phyloP scores from a whole-genome alignment of 1,140 invertebrate genomes.

The Heliconius hewitsoni region DNA sequence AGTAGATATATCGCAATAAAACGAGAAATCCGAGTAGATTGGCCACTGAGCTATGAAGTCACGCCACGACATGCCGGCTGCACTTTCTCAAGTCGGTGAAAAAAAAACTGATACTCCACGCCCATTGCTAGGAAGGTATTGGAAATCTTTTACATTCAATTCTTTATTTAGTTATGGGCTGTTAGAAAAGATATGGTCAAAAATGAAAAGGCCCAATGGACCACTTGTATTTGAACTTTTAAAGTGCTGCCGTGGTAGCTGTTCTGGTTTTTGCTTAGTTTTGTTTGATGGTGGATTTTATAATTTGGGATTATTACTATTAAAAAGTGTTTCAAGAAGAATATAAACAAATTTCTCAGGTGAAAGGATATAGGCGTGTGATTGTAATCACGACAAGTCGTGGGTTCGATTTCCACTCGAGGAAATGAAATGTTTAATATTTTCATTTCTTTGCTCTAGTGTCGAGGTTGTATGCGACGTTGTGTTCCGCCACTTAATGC shows the following conservation, averaged over 20 bases:
- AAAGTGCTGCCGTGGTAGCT: too few relatives aligned
- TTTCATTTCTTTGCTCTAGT: too few relatives aligned
- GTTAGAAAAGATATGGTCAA: not conserved
- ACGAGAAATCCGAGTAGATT: conserved; percentile 63
- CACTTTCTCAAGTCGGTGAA: conserved; percentile 60
- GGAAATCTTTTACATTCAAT: conserved; percentile 1
- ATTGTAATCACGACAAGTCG: too few relatives aligned
- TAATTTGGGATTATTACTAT: not conserved
- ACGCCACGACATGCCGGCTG: conserved; percentile 61
- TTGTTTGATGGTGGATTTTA: not conserved
- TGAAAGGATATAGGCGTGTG: too few relatives aligned
- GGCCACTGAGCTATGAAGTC: conserved; percentile 73
- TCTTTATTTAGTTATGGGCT: not conserved
- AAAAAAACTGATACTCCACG: conserved; percentile 22
- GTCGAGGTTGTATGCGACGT: too few relatives aligned
- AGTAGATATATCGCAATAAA: conserved; percentile 37
- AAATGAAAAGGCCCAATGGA: not conserved
- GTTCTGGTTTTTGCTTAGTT: not conserved
- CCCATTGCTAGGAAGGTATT: conserved; percentile 23
- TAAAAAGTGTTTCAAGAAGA: too few relatives aligned
- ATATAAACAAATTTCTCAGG: too few relatives aligned
- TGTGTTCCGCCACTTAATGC: too few relatives aligned
- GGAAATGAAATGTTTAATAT: too few relatives aligned
- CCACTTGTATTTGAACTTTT: not conserved
- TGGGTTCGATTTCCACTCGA: too few relatives aligned